Percentiles rank a stretch among this genome's conserved stretches.
phyloP scores from a whole-genome alignment of 1,140 invertebrate genomes.

The Diachasma alloeum region DNA sequence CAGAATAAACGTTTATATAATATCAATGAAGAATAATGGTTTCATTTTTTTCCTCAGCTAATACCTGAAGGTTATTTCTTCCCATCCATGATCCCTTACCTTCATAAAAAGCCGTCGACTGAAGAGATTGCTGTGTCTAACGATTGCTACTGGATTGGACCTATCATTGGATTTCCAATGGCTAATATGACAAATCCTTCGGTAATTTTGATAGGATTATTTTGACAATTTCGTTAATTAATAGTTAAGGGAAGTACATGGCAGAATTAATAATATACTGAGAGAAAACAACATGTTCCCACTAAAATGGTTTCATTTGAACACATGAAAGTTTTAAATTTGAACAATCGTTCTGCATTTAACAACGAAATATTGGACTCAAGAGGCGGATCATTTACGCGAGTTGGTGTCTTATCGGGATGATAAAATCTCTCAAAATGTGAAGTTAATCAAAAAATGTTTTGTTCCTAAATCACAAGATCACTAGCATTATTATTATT shows the following conservation, averaged over 20 bases:
- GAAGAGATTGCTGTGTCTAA: conserved; percentile 39
- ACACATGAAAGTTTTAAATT: too few species aligned
- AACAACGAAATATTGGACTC: too few species aligned
- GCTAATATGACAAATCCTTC: conserved; percentile 22
- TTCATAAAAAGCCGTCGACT: conserved; percentile 28
- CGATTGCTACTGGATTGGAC: conserved; percentile 43
- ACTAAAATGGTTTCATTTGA: too few species aligned
- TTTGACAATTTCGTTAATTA: not conserved
- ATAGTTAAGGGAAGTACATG: not conserved
- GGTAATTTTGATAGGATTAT: conserved; percentile 22
- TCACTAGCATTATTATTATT: too few species aligned
- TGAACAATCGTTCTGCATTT: too few species aligned
- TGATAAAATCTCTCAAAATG: too few species aligned
- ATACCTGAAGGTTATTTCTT: conserved; percentile 48
- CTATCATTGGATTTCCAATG: conserved; percentile 18
- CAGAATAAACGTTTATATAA: conserved; percentile 49
- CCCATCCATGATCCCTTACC: conserved; percentile 47
- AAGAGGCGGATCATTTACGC: too few species aligned
- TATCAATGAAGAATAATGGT: conserved; percentile 32
- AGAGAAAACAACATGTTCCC: too few species aligned
- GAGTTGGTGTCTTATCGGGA: too few species aligned
- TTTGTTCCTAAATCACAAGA: too few species aligned
- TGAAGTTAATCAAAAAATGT: too few species aligned
- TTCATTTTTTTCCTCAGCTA: conserved; percentile 37
- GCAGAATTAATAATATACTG: not conserved